A percentile compares a stretch with the other conserved stretches of the same genome.
Evolutionary conservation across 1,140 invertebrate genomes (phyloP).

Genomic region (Diploscapter pachys): DNA sequence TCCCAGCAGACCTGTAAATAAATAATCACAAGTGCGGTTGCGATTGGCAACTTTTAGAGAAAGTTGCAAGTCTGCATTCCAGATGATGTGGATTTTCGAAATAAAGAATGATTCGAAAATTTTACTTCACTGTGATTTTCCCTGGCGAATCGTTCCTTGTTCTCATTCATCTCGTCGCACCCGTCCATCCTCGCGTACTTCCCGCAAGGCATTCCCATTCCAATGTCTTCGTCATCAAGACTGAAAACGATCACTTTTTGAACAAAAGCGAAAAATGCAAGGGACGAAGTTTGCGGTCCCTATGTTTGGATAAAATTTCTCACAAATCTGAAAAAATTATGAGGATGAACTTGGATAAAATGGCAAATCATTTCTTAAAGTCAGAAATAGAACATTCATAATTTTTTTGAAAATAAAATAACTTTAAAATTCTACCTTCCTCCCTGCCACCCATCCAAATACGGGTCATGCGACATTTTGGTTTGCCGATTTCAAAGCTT

Average conservation of each 20-base stretch:
- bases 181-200: constrained; percentile 40
- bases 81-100: too few relatives aligned
- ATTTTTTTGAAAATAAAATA: too few relatives aligned
- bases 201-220: constrained; percentile 26
- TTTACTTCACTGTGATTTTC: constrained; percentile 92
- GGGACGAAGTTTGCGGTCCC: neutral
- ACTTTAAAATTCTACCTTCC: constrained; percentile 7
- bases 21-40: too few relatives aligned
- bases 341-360: neutral
- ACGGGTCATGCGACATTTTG: neutral
- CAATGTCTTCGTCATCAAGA: constrained; percentile 32
- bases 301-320: neutral
- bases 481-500: too few relatives aligned
- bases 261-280: too few relatives aligned
- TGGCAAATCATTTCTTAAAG: neutral
- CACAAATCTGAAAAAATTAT: constrained; percentile 2
- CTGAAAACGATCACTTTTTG: constrained; percentile 8
- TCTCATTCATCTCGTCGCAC: constrained; percentile 32
- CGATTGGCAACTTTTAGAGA: neutral
- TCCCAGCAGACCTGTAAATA: neutral
- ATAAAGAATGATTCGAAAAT: neutral
- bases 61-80: too few relatives aligned
- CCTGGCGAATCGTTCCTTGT: constrained; percentile 62
- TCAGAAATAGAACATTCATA: neutral
- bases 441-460: constrained; percentile 23